Evolutionary conservation across 2,113 vertebrate genomes (phyloP).

Genomic region (Elephantulus edwardii): DNA sequence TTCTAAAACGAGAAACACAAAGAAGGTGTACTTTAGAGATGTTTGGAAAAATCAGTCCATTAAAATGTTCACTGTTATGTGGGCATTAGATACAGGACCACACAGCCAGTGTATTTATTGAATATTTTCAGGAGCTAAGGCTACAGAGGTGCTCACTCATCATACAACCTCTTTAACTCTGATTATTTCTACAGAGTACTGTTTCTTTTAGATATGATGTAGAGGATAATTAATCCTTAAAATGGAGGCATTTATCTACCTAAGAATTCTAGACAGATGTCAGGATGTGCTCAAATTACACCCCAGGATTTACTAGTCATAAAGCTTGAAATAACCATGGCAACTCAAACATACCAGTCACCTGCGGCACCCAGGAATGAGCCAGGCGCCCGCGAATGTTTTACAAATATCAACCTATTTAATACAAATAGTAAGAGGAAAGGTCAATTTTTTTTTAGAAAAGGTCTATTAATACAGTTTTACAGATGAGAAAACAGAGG

Average conservation of each 20-base stretch:
- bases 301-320: conserved; percentile 11
- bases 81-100: background rate
- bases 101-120: conserved; percentile 24
- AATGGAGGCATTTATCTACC: conserved; percentile 34
- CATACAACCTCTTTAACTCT: background rate
- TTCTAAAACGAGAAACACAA: conserved; percentile 85
- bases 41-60: background rate
- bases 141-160: background rate
- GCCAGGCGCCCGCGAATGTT: background rate
- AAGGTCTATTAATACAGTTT: too few relatives aligned
- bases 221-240: conserved; percentile 1
- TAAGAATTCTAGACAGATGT: conserved; percentile 10
- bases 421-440: conserved; percentile 10
- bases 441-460: conserved; percentile 4
- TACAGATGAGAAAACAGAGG: conserved; percentile 46
- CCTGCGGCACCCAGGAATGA: conserved; percentile 6
- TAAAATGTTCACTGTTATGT: conserved; percentile 18
- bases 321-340: background rate
- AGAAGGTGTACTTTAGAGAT: conserved; percentile 37
- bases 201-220: background rate
- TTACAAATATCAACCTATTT: conserved; percentile 36
- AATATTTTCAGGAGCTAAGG: conserved; percentile 13
- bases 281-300: conserved; percentile 30
- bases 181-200: conserved; percentile 6
- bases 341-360: background rate